Percentiles rank a stretch among this genome's conserved stretches.
Conservation (phyloP, 92 coral and sea anemone species). For the Pocillopora grandis region DNA sequence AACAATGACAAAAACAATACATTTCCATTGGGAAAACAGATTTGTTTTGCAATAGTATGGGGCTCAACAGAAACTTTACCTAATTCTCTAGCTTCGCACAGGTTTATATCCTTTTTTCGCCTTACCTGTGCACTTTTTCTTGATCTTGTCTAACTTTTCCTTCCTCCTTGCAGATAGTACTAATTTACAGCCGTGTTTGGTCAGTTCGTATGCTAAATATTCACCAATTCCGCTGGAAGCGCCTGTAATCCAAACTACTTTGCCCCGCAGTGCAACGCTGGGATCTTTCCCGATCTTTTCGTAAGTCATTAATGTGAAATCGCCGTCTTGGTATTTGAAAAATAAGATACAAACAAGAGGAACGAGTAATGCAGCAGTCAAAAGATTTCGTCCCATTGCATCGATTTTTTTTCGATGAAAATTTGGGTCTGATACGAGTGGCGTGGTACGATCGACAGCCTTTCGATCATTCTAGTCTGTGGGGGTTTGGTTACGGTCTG, state of each 20-base stretch:
- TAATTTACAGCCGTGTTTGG: slow-evolving; percentile 59
- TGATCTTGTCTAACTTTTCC: slow-evolving; percentile 58
- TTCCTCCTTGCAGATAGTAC: slow-evolving; percentile 71
- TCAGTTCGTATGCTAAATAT: slow-evolving; percentile 65
- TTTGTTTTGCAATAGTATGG: too few relatives aligned
- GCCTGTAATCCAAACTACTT: slow-evolving; percentile 74
- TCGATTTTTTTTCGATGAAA: too few relatives aligned
- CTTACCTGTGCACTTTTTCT: slow-evolving; percentile 69
- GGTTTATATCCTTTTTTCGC: too few relatives aligned
- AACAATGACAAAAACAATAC: too few relatives aligned
- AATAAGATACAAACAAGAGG: slow-evolving; percentile 24
- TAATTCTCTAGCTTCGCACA: neutral
- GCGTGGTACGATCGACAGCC: too few relatives aligned
- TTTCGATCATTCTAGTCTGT: too few relatives aligned
- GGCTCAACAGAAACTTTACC: too few relatives aligned
- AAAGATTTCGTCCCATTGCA: slow-evolving; percentile 5
- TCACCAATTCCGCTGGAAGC: slow-evolving; percentile 84
- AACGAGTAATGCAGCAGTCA: slow-evolving; percentile 9
- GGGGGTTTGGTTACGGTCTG: too few relatives aligned
- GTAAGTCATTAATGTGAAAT: slow-evolving; percentile 48
- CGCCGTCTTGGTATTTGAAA: slow-evolving; percentile 30
- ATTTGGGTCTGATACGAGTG: too few relatives aligned
- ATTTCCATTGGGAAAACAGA: too few relatives aligned
- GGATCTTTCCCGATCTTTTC: slow-evolving; percentile 59
- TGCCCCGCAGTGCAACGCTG: slow-evolving; percentile 39